phyloP scores from a whole-genome alignment of 2,797 vertebrate genomes.

The Rhabdomys pumilio region DNA sequence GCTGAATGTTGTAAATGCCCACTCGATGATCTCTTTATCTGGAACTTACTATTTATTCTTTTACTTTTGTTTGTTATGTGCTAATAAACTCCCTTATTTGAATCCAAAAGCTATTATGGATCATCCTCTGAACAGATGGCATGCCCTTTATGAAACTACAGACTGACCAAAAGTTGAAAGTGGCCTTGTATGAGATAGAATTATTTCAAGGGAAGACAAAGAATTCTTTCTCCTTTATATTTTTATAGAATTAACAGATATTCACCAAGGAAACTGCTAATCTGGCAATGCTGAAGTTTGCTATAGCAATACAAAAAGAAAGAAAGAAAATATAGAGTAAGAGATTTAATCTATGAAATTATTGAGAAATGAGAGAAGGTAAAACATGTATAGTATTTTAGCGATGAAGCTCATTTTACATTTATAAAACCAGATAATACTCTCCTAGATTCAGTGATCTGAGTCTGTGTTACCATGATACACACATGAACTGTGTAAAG shows the following conservation, averaged over 20 bases:
- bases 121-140: background rate
- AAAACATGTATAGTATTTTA: conserved; percentile 22
- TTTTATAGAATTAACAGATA: background rate
- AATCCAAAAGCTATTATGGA: background rate
- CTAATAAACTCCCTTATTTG: background rate
- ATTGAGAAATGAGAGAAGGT: background rate
- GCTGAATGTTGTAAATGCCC: background rate
- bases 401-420: background rate
- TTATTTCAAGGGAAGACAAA: conserved; percentile 20
- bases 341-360: background rate
- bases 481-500: background rate
- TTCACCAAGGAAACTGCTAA: background rate
- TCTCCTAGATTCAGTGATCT: background rate
- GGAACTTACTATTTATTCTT: background rate
- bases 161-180: background rate
- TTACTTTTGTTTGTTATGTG: background rate
- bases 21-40: background rate
- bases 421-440: background rate
- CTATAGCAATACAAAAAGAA: background rate
- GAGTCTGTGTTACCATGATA: background rate
- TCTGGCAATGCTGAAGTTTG: background rate
- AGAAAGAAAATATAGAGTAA: background rate
- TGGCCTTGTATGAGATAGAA: background rate
- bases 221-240: background rate
- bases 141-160: conserved; percentile 16